Base-by-base conservation (phyloP, 2,888 invertebrate species). In the Flexamia atlantica region DNA sequence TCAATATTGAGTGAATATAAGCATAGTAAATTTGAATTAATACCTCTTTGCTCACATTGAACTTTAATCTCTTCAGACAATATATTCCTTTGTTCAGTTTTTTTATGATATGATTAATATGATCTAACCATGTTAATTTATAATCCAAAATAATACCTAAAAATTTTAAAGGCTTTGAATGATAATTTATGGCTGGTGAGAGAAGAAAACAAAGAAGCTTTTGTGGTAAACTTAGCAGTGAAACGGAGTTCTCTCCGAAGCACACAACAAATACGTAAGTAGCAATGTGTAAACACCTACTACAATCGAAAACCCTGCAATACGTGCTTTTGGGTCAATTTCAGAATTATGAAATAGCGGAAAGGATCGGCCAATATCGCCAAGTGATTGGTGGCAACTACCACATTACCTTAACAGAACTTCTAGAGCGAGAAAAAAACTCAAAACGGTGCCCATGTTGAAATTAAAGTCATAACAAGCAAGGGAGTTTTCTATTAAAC, bases 201-300 rank as follows among this genome's bases (percentile, higher is more conserved):
- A 25, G 28, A 40, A n/a, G 23, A 70, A 70, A 70, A 70, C 70
- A 70, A 25, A 25, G 28, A 23, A 70, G 70, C 25, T 70, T 70
- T 70, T 70, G 70, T 70, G 70, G 70, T 3, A 70, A 70, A 12
- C 70, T 70, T 70, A 70, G 70, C 25, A 25, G 23, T 25, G n/a
- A 70, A 70, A 70, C 70, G 5, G 9, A 60, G 14, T 60, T 60
- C 14, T 60, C 60, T 60, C 14, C 14, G 60, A 5, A 60, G 20
- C 14, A 60, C 25, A 60, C 60, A 5, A 60, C 60, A 60, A 5
- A 60, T 5, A 60, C 60, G 14, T 60, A 9, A 60, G 14, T 60
- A 25, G 60, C 14, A 60, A 60, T 60, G 60, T 60, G 60, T 60
- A 60, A 60, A 60, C 60, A 60, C 14, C 60, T 60, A 14, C 60